A percentile compares a stretch with the other conserved stretches of the same genome.
Conservation (phyloP, 2,888 invertebrate genomes). For the Andrena bicolor region DNA sequence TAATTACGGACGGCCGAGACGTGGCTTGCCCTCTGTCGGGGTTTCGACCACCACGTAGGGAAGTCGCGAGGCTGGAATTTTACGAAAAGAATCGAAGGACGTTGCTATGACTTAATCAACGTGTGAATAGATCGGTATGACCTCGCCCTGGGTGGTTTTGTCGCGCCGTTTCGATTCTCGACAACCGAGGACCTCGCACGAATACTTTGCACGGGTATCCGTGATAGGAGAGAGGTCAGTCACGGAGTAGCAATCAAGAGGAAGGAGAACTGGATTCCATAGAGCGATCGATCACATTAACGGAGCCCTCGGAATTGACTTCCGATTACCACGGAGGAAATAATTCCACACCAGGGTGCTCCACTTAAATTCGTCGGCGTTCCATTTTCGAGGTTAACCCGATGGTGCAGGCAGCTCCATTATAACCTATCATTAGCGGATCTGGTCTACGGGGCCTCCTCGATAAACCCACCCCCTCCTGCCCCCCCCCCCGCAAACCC, state of each 20-base stretch:
- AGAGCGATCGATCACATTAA: conserved; percentile 48
- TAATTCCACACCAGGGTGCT: conserved; percentile 51
- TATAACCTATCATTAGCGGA: conserved; percentile 70
- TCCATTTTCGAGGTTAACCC: conserved; percentile 58
- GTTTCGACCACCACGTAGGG: background rate
- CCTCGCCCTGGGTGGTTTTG: background rate
- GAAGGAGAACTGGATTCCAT: conserved; percentile 21
- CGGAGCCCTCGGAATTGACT: conserved; percentile 46
- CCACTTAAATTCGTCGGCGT: conserved; percentile 58
- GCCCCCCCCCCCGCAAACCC: conserved; percentile 13
- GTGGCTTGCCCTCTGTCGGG: background rate
- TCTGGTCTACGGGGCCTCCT: conserved; percentile 48
- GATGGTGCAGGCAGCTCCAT: conserved; percentile 62
- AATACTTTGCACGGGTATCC: background rate
- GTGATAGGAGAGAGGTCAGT: background rate
- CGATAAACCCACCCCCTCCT: conserved; percentile 40
- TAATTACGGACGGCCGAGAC: background rate
- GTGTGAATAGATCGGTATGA: background rate
- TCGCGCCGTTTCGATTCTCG: background rate
- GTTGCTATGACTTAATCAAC: background rate
- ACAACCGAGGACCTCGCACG: too few species aligned
- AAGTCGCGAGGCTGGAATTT: background rate
- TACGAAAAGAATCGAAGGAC: background rate
- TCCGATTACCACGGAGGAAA: conserved; percentile 57
- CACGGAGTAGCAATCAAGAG: background rate